A percentile compares a stretch with the other conserved stretches of the same genome.
Conservation (phyloP, 1,140 invertebrate genomes). For the Acyrthosiphon pisum region DNA sequence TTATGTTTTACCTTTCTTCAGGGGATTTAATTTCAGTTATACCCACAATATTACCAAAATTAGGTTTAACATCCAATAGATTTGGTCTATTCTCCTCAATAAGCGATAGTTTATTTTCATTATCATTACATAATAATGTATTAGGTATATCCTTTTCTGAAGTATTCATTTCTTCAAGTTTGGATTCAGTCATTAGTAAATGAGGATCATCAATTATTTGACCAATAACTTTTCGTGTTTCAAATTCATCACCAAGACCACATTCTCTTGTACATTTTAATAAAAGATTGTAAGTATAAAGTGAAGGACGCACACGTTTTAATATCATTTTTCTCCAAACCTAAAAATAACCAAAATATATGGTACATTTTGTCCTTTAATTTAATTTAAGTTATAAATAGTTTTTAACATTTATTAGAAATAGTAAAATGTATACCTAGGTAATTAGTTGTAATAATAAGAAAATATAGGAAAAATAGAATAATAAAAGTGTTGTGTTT, state of each 20-base stretch:
- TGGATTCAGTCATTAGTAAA: not conserved
- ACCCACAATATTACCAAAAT: constrained; percentile 68
- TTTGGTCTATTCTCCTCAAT: constrained; percentile 63
- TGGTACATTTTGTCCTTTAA: too few relatives aligned
- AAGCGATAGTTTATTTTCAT: not conserved
- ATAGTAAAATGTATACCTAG: too few relatives aligned
- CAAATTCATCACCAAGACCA: constrained; percentile 72
- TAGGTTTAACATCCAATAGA: constrained; percentile 67
- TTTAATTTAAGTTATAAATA: too few relatives aligned
- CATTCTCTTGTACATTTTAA: constrained; percentile 80
- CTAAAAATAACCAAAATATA: constrained; percentile 60
- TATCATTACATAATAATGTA: not conserved
- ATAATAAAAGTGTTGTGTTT: too few relatives aligned
- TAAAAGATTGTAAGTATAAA: constrained; percentile 82
- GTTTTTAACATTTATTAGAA: too few relatives aligned
- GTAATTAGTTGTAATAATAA: not conserved
- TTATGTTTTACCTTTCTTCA: constrained; percentile 66
- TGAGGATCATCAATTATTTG: constrained; percentile 44
- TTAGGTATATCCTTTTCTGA: not conserved
- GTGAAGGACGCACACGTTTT: constrained; percentile 71
- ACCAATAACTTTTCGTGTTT: constrained; percentile 59
- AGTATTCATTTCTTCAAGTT: not conserved
- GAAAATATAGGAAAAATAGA: not conserved
- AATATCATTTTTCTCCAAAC: constrained; percentile 84
- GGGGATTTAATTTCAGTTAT: constrained; percentile 67